These are phyloP conservation scores for Diadegma fenestrale DNA, from an alignment of 2,888 invertebrate species.

Conservation along the genomic window DNA sequence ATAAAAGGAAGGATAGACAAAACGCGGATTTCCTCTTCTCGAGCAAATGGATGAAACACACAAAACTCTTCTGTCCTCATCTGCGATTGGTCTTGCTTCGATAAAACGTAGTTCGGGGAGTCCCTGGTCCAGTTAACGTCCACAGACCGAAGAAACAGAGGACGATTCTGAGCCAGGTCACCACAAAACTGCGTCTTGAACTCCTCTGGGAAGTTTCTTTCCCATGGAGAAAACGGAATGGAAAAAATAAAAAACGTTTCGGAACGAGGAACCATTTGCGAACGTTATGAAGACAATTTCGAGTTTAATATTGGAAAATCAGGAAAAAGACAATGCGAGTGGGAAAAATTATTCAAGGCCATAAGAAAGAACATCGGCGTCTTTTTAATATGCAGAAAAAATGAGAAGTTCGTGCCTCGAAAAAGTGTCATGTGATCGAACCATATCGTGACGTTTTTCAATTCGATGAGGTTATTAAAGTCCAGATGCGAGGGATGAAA, in stretches of 20 bases:
- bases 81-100: conserved; percentile 83
- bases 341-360: not conserved
- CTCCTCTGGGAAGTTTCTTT: conserved; percentile 76
- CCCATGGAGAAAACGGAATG: conserved; percentile 42
- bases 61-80: conserved; percentile 73
- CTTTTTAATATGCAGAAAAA: not conserved
- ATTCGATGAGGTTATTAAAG: not conserved
- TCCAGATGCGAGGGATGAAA: not conserved
- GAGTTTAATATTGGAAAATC: conserved; percentile 43
- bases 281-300: conserved; percentile 51
- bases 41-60: conserved; percentile 57
- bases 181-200: conserved; percentile 61
- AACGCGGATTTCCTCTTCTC: conserved; percentile 69
- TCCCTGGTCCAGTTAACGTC: conserved; percentile 83
- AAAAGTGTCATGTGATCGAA: not conserved
- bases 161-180: conserved; percentile 68
- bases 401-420: not conserved
- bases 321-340: not conserved
- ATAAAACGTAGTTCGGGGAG: conserved; percentile 83
- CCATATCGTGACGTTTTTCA: not conserved
- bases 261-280: conserved; percentile 39
- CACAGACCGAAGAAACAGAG: conserved; percentile 33
- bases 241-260: conserved; percentile 30
- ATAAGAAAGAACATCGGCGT: not conserved
- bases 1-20: conserved; percentile 81